These are phyloP conservation scores for Empidonax traillii DNA, from an alignment of 2,113 vertebrate species.

Conservation along the genomic window DNA sequence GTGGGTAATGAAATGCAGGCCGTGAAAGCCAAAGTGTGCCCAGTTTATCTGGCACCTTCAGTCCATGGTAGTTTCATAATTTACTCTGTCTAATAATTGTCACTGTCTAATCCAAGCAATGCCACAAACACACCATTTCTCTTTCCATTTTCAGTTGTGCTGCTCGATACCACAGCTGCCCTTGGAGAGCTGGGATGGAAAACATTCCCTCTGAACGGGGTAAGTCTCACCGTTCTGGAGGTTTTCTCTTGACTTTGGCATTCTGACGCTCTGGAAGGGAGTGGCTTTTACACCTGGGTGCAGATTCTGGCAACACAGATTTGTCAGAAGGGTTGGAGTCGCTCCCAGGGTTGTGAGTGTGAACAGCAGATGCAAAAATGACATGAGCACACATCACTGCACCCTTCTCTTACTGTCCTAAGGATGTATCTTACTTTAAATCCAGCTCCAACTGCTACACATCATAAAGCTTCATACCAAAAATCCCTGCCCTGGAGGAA, in stretches of 20 bases:
- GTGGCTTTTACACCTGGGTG: neutral
- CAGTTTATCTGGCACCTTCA: neutral
- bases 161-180: constrained; percentile 91
- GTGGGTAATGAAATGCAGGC: neutral
- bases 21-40: neutral
- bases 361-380: neutral
- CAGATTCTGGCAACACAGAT: neutral
- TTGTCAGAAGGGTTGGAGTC: neutral
- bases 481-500: neutral
- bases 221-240: constrained; percentile 73
- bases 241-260: neutral
- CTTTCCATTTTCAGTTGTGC: constrained; percentile 84
- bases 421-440: neutral
- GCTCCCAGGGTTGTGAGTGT: neutral
- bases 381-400: neutral
- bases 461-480: neutral
- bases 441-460: neutral
- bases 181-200: constrained; percentile 94
- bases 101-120: neutral
- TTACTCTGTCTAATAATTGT: neutral
- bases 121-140: constrained; percentile 25
- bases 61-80: neutral
- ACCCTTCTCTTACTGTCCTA: neutral
- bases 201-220: constrained; percentile 93
- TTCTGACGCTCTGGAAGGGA: neutral